These are phyloP conservation scores for Drosophila kanapiae DNA, from an alignment of 1,140 invertebrate genomes.

Conservation along the genomic window DNA sequence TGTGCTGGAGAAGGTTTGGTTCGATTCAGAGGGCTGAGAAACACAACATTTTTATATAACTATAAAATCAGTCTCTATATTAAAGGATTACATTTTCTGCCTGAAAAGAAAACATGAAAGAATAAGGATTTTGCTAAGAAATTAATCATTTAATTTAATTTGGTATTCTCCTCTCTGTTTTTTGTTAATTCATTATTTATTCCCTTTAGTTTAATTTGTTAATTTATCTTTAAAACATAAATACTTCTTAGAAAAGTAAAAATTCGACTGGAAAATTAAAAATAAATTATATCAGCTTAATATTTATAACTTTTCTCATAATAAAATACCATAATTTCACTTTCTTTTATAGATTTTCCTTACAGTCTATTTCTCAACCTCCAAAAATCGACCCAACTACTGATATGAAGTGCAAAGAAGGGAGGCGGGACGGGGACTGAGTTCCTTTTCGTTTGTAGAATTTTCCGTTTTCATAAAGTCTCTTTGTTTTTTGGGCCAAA, in stretches of 20 bases:
- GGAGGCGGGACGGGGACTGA: not conserved
- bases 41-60: not conserved
- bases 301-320: too few relatives aligned
- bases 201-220: too few relatives aligned
- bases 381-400: constrained; percentile 15
- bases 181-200: too few relatives aligned
- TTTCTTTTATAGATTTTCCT: too few relatives aligned
- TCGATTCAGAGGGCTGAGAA: not conserved
- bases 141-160: not conserved
- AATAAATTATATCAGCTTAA: too few relatives aligned
- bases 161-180: too few relatives aligned
- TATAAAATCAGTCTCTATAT: not conserved
- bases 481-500: constrained; percentile 13
- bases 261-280: too few relatives aligned
- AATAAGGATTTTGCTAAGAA: not conserved
- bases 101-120: not conserved
- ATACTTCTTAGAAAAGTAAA: too few relatives aligned
- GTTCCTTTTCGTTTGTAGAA: constrained; percentile 7
- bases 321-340: too few relatives aligned
- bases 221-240: too few relatives aligned
- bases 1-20: constrained; percentile 1
- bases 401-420: not conserved
- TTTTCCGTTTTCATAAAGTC: not conserved
- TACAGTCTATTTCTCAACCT: not conserved
- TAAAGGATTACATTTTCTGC: not conserved